Base-by-base conservation (phyloP, 2,888 invertebrate species). In the Campaea margaritaria region DNA sequence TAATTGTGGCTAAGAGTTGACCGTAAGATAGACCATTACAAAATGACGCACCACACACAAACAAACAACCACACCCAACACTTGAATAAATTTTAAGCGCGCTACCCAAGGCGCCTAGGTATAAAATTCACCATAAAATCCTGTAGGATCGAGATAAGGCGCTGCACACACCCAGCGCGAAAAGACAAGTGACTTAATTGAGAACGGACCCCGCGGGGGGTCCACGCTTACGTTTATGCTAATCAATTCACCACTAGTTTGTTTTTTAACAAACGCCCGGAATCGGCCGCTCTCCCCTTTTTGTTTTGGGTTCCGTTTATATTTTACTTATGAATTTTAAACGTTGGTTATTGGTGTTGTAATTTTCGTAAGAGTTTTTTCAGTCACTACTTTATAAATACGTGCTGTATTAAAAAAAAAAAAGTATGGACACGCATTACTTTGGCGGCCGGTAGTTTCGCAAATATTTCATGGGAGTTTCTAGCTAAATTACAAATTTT, bases 141-240 rank as follows among this genome's bases (percentile, higher is more conserved):
- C 78, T 73, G 74, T 71, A 65, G 61, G 68, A 89, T 88, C 89
- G 74, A 69, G 90, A 91, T 91, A 90, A 86, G 78, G 79, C 66
- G 68, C 81, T 74, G 81, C 82, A 82, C 89, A 86, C 89, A 89
- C 87, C 74, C 49, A 76, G 83, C 80, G 85, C 83, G 85, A 86
- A 89, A 85, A 84, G 89, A 92, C 91, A 91, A 91, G 91, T 89
- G 80, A 83, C 89, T 90, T 91, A 92, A 92, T 91, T 91, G 91
- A 89, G 87, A 83, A 81, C 72, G 80, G 79, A 81, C 80, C 80
- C 43, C 71, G 83, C 83, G 91, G 89, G 91, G 85, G 91, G 91
- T 89, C 90, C 73, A 79, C 83, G 86, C 86, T 85, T 85, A 81
- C 83, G 79, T 76, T 86, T 91, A 91, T 91, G 91, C 91, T 92